Percentiles rank a stretch among this genome's conserved stretches.
phyloP scores from a whole-genome alignment of 2,797 vertebrate species.

The Micrastur ruficollis region DNA sequence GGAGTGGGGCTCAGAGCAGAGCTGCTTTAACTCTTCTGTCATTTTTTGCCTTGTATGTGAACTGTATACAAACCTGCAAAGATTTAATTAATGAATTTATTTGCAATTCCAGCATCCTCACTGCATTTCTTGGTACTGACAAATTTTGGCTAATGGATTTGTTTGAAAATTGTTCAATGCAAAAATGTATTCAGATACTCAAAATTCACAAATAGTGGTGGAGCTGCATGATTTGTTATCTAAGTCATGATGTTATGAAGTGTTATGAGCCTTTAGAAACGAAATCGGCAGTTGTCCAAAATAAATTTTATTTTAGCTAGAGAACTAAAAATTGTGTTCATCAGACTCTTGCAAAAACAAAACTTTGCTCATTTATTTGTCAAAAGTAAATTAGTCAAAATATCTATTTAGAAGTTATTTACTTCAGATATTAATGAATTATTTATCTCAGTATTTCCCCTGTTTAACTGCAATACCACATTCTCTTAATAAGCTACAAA shows the following conservation, averaged over 20 bases:
- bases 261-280: neutral
- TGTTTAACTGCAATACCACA: neutral
- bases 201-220: neutral
- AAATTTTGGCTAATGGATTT: neutral
- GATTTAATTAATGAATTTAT: neutral
- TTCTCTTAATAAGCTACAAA: constrained; percentile 26
- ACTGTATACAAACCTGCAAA: neutral
- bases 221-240: neutral
- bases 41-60: neutral
- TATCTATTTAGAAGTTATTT: constrained; percentile 14
- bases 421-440: constrained; percentile 42
- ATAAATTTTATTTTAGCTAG: neutral
- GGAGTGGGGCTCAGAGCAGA: neutral
- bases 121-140: neutral
- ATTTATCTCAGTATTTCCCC: neutral
- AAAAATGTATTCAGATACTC: neutral
- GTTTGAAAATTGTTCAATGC: neutral
- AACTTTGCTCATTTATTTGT: constrained; percentile 24
- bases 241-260: no score
- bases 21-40: neutral
- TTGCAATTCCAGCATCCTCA: neutral
- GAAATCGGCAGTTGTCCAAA: neutral
- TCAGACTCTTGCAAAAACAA: neutral
- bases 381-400: neutral
- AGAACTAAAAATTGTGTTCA: neutral